Conservation (phyloP, 1,140 invertebrate species). For the Protaetia brevitarsis region DNA sequence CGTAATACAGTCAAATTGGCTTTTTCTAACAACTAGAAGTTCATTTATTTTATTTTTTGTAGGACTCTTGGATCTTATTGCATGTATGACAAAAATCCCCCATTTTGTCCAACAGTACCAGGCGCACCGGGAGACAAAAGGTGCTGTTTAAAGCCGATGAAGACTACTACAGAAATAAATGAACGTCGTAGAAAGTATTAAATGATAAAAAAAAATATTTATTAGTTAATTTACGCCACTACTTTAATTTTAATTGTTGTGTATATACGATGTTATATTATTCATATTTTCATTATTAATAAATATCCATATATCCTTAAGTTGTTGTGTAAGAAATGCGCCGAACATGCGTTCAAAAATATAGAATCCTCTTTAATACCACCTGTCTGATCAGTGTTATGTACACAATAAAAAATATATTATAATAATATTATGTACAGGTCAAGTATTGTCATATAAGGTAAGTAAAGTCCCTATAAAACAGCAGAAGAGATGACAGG, state of each 20-base stretch:
- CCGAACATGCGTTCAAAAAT: no score
- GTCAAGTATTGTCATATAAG: no score
- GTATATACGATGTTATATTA: neutral
- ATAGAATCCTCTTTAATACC: no score
- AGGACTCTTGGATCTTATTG: slow-evolving; percentile 67
- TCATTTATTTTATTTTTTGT: slow-evolving; percentile 28
- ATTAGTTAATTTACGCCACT: neutral
- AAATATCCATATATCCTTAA: no score
- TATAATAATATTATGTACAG: no score
- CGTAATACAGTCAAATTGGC: slow-evolving; percentile 39
- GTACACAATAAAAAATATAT: no score
- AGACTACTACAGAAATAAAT: neutral
- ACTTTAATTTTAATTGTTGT: neutral
- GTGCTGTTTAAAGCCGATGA: slow-evolving; percentile 53
- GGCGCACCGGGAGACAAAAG: slow-evolving; percentile 59
- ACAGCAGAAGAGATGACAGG: no score
- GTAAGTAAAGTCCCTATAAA: no score
- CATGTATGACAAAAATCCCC: slow-evolving; percentile 56
- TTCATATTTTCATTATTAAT: no score
- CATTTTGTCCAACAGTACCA: slow-evolving; percentile 62
- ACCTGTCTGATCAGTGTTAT: no score
- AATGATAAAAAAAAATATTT: no score
- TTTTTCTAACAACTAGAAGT: neutral
- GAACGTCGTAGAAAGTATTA: neutral
- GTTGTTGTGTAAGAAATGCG: no score